Evolutionary conservation across 1,140 invertebrate species (phyloP).

Genomic region (Diachasma alloeum): DNA sequence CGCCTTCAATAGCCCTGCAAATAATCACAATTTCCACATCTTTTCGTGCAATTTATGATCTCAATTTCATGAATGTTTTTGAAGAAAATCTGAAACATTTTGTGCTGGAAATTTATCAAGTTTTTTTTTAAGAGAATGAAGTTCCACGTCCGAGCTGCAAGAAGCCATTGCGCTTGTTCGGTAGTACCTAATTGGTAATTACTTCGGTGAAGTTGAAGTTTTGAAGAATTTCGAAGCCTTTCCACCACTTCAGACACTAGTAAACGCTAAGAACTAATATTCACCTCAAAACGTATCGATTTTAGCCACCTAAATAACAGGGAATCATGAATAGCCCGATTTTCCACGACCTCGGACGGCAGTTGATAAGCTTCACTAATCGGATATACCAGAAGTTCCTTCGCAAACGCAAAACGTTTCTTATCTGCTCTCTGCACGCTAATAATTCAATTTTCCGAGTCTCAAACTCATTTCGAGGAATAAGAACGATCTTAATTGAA

Average conservation of each 20-base stretch:
- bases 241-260: neutral
- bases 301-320: neutral
- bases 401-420: neutral
- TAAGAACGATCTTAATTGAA: neutral
- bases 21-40: too few relatives aligned
- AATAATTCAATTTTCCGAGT: slow-evolving; percentile 8
- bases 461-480: neutral
- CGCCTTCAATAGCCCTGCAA: too few relatives aligned
- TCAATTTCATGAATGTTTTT: too few relatives aligned
- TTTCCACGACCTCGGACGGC: neutral
- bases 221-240: neutral
- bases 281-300: neutral
- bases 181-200: too few relatives aligned
- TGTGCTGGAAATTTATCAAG: too few relatives aligned
- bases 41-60: too few relatives aligned
- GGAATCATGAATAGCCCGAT: neutral
- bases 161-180: too few relatives aligned
- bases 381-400: neutral
- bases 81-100: too few relatives aligned
- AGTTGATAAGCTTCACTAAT: slow-evolving; percentile 6
- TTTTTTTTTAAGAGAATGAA: too few relatives aligned
- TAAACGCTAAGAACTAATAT: neutral
- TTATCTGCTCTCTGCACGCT: neutral
- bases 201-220: neutral
- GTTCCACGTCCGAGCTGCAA: too few relatives aligned